Base-by-base conservation (phyloP, 2,888 invertebrate genomes). In the Drosophila tripunctata region DNA sequence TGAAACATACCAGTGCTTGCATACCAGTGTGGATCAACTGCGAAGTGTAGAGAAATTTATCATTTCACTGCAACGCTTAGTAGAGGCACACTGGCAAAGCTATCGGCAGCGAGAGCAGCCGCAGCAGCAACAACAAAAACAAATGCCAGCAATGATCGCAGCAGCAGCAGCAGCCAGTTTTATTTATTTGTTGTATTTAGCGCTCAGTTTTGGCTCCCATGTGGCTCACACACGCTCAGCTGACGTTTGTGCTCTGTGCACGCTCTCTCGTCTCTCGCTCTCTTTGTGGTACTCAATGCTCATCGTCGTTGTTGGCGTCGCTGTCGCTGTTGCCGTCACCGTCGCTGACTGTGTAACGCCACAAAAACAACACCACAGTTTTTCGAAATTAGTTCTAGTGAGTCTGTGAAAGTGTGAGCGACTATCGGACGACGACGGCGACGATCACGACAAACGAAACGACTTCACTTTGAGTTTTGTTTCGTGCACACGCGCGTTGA, bases 331-430 rank as follows among this genome's bases (percentile, higher is more conserved):
- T 33, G 67, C 38, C 33, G 66, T n/a, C 38, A 54, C 38, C 24
- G 70, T 22, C 41, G 38, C 44, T 50, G 60, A 64, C 60, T 41
- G 56, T 45, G 36, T 44, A 64, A 67, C 67, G 67, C 73, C 87
- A 87, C 82, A 89, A 89, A 87, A 89, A 87, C 85, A 90, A 88
- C 87, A 83, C 84, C 75, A 75, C 73, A 83, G 78, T 71, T 84
- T 87, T 85, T 87, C 75, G 72, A 83, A 88, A 88, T 89, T 89
- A 89, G 90, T 90, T 90, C 90, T 90, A 89, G 87, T 78, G 78
- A 85, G 88, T 87, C 89, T 90, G 90, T 88, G 89, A 89, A 89
- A 89, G 89, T 89, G 89, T 89, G 84, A 88, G 87, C 88, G 81
- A 77, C 79, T 77, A 86, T 74, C 76, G 78, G 78, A 75, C 80